phyloP scores from a whole-genome alignment of 2,888 invertebrate genomes.

The Eurois occulta region DNA sequence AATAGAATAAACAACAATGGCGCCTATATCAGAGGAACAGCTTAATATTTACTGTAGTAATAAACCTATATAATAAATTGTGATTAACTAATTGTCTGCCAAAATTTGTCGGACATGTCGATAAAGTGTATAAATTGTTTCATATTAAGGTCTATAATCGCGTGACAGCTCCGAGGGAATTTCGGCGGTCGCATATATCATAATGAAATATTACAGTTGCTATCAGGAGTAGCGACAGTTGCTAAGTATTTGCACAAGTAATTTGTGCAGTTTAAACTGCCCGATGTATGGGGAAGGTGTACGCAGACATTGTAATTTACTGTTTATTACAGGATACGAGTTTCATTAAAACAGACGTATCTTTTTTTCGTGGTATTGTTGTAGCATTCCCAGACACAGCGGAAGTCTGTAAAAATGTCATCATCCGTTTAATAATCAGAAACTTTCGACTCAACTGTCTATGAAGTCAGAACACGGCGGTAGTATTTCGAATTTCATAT shows the following conservation, averaged over 20 bases:
- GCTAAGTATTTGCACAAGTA: constrained; percentile 64
- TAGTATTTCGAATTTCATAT: constrained; percentile 21
- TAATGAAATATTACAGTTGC: constrained; percentile 67
- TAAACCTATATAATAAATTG: constrained; percentile 49
- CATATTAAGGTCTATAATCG: constrained; percentile 62
- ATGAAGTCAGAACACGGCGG: neutral
- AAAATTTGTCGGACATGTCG: constrained; percentile 50
- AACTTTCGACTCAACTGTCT: constrained; percentile 5
- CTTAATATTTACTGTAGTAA: constrained; percentile 37
- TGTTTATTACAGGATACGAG: constrained; percentile 27
- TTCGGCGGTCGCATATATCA: constrained; percentile 51
- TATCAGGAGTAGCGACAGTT: constrained; percentile 69
- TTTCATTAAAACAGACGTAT: constrained; percentile 18
- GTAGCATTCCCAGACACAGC: constrained; percentile 29
- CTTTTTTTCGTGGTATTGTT: constrained; percentile 9
- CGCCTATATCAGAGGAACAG: constrained; percentile 13
- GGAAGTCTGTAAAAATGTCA: constrained; percentile 18
- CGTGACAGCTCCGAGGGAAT: constrained; percentile 58
- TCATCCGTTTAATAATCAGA: constrained; percentile 21
- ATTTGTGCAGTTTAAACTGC: constrained; percentile 48
- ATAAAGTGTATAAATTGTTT: constrained; percentile 53
- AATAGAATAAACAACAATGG: constrained; percentile 48
- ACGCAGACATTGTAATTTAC: constrained; percentile 33
- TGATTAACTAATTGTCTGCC: constrained; percentile 56
- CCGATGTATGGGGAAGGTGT: constrained; percentile 46